These are phyloP conservation scores for mouse (Mus musculus) DNA, from an alignment of 2,113 vertebrate species.

Conservation along the genomic window GRCm39 chr14:55119501-55120000, in stretches of 20 bases:
- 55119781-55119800: not conserved
- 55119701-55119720: not conserved
- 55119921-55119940: not conserved
- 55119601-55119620: not conserved
- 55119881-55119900: not conserved
- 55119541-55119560: constrained; percentile 9
- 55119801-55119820: not conserved
- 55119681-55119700: not conserved
- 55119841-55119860: not conserved
- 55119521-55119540: not conserved
- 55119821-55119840: not conserved
- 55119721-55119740: not conserved
- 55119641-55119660: not conserved
- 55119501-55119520: not conserved
- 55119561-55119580: not conserved
- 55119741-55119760: not conserved
- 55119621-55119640: not conserved
- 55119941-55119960: not conserved
- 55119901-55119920: not conserved
- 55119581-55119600: not conserved
- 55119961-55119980: too few relatives aligned
- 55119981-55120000: too few relatives aligned
- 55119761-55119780: not conserved
- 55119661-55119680: constrained; percentile 25
- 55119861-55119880: not conserved